These are phyloP conservation scores for Melinaea menophilus DNA, from an alignment of 2,888 invertebrate species.

Conservation along the genomic window DNA sequence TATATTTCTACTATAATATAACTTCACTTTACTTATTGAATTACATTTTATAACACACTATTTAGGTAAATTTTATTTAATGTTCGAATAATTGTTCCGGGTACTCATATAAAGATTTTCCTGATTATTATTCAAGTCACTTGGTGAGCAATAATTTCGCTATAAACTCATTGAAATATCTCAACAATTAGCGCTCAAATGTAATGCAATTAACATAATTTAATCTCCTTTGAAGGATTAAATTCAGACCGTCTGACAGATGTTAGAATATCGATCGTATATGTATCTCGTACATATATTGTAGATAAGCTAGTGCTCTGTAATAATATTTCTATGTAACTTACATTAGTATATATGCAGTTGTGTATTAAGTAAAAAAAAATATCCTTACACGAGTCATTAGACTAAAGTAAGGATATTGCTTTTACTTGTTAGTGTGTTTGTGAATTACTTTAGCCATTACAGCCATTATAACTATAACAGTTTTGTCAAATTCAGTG, in stretches of 20 bases:
- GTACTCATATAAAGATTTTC: conserved; percentile 25
- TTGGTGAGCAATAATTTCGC: conserved; percentile 37
- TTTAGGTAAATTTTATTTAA: too few species aligned
- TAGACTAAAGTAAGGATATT: too few species aligned
- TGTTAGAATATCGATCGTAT: conserved; percentile 27
- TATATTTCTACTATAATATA: too few species aligned
- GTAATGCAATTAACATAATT: conserved; percentile 44
- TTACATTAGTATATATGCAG: conserved; percentile 9
- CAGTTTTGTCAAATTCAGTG: neutral
- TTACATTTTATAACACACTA: too few species aligned
- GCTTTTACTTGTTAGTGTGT: too few species aligned
- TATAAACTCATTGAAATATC: conserved; percentile 41
- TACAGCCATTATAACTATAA: neutral
- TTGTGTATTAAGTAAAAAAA: neutral
- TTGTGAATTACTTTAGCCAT: neutral
- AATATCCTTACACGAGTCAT: too few species aligned
- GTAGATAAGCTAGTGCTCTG: conserved; percentile 20
- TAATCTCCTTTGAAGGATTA: conserved; percentile 37
- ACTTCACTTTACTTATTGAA: too few species aligned
- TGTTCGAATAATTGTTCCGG: conserved; percentile 31
- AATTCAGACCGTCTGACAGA: conserved; percentile 37
- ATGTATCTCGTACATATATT: conserved; percentile 10
- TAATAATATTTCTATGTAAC: conserved; percentile 18
- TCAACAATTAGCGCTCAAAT: conserved; percentile 40
- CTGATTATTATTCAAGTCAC: conserved; percentile 30